These are phyloP conservation scores for Melinaea marsaeus DNA, from an alignment of 2,888 invertebrate species.

Conservation along the genomic window DNA sequence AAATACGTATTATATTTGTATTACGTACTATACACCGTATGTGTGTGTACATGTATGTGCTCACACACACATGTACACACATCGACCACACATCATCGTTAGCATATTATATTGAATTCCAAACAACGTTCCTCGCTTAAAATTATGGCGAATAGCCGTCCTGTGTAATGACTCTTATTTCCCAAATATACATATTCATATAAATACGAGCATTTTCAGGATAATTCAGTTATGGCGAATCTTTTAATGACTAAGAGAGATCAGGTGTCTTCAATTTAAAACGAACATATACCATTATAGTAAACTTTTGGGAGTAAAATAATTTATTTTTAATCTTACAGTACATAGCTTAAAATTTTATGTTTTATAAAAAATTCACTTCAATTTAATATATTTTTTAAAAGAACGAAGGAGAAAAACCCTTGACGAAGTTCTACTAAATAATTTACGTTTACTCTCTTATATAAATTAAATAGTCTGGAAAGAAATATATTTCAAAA, in stretches of 20 bases:
- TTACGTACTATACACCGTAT: too few relatives aligned
- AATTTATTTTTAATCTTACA: too few relatives aligned
- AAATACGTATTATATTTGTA: too few relatives aligned
- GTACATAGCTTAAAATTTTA: too few relatives aligned
- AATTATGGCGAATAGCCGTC: slow-evolving; percentile 47
- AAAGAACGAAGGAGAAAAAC: background rate
- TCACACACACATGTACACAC: slow-evolving; percentile 9
- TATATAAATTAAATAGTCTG: slow-evolving; percentile 2
- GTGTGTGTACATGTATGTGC: too few relatives aligned
- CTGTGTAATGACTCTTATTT: slow-evolving; percentile 28
- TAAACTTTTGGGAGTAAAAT: too few relatives aligned
- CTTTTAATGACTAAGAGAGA: too few relatives aligned
- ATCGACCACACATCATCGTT: slow-evolving; percentile 27
- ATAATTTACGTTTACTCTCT: slow-evolving; percentile 8
- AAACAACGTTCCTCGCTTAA: slow-evolving; percentile 56
- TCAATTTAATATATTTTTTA: background rate
- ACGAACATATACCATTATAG: too few relatives aligned
- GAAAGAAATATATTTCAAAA: slow-evolving; percentile 1
- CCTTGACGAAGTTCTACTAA: background rate
- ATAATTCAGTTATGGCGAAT: background rate
- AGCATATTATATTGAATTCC: slow-evolving; percentile 67
- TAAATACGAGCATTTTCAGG: background rate
- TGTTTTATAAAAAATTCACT: too few relatives aligned
- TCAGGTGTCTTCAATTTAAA: too few relatives aligned
- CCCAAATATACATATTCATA: background rate